These are phyloP conservation scores for Ceratotherium simum DNA, from an alignment of 2,113 vertebrate species.

Conservation along the genomic window DNA sequence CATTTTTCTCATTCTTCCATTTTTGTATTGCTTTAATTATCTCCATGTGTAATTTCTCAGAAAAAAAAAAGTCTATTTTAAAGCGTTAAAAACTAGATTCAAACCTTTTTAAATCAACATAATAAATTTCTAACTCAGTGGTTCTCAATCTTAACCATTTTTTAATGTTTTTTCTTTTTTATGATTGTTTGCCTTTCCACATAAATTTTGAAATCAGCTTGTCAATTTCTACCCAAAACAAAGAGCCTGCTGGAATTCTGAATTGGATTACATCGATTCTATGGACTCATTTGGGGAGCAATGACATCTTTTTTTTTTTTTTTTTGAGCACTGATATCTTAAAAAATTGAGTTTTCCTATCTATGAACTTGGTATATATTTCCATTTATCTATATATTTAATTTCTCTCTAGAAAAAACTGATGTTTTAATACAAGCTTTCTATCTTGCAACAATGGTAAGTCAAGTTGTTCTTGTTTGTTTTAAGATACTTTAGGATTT, in stretches of 20 bases:
- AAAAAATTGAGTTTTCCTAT: neutral
- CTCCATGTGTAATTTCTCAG: neutral
- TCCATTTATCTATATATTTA: neutral
- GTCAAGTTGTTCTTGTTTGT: neutral
- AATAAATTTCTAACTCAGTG: neutral
- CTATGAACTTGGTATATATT: neutral
- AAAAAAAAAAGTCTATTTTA: neutral
- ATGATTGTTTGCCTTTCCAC: neutral
- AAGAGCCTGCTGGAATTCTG: neutral
- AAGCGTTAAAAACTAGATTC: neutral
- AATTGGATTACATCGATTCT: neutral
- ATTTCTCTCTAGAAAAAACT: neutral
- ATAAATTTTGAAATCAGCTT: neutral
- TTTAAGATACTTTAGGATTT: neutral
- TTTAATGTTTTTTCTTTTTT: neutral
- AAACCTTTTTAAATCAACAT: neutral
- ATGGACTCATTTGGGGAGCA: neutral
- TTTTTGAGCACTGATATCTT: no score
- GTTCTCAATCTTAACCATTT: neutral
- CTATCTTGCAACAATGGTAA: neutral
- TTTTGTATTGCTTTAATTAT: conserved; percentile 20
- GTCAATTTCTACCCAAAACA: neutral
- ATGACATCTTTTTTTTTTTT: no score
- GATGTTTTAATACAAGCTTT: neutral
- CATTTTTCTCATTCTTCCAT: neutral